Percentiles rank a stretch among this genome's conserved stretches.
Evolutionary conservation across 2,888 invertebrate species (phyloP).

Genomic region (Lottia gigantea): DNA sequence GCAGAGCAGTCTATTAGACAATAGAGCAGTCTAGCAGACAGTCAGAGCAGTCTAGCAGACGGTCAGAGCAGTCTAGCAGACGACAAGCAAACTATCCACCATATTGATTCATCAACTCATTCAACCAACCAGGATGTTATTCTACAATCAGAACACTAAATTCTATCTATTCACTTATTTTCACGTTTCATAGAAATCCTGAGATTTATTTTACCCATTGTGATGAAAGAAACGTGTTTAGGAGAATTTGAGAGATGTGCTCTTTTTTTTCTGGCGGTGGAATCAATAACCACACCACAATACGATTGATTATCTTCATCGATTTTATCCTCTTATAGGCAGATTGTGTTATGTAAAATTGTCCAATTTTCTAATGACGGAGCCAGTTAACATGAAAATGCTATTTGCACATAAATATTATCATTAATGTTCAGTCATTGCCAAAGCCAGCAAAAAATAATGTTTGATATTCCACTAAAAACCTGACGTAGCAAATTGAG

Average conservation of each 20-base stretch:
- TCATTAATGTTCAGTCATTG: too few relatives aligned
- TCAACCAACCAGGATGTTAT: background rate
- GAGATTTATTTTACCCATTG: background rate
- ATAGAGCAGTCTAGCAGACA: too few relatives aligned
- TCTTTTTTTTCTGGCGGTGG: too few relatives aligned
- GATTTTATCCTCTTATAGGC: constrained; percentile 1
- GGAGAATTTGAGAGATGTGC: too few relatives aligned
- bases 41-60: too few relatives aligned
- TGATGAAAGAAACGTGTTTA: too few relatives aligned
- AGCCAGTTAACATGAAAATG: background rate
- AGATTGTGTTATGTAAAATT: constrained; percentile 9
- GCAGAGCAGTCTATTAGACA: too few relatives aligned
- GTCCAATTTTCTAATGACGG: background rate
- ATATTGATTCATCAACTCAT: background rate
- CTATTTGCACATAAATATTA: background rate
- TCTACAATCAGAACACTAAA: background rate
- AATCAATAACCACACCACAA: background rate
- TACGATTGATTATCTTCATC: background rate
- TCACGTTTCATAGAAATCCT: background rate
- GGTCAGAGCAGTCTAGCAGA: too few relatives aligned
- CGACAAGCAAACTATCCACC: background rate
- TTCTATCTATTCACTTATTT: constrained; percentile 5
- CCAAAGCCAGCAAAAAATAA: too few relatives aligned
- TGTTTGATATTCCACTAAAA: too few relatives aligned
- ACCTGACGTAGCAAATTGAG: too few relatives aligned